Conservation (phyloP, 2,888 invertebrate genomes). For the Ectemnius cavifrons region DNA sequence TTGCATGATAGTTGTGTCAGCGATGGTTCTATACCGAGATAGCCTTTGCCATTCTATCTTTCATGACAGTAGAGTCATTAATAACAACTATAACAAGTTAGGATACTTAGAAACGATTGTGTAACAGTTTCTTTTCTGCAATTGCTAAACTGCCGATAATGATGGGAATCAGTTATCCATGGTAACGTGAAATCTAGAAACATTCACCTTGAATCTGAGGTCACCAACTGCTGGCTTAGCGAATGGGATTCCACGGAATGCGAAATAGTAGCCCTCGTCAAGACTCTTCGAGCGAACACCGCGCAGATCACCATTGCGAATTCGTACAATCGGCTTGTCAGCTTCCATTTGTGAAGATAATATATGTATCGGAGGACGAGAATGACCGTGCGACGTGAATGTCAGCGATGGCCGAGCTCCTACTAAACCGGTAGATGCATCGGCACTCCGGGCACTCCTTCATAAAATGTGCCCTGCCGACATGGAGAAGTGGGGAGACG, state of each 20-base stretch:
- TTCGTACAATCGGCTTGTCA: constrained; percentile 23
- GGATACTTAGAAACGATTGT: no score
- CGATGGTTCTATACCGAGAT: no score
- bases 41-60: no score
- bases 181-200: no score
- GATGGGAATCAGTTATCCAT: no score
- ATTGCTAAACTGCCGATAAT: no score
- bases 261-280: constrained; percentile 52
- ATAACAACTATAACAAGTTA: no score
- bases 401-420: background rate
- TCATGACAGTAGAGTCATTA: no score
- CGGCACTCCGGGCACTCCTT: no score
- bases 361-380: background rate
- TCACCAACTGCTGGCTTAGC: constrained; percentile 65
- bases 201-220: constrained; percentile 64
- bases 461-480: no score
- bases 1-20: no score
- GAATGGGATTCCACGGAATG: constrained; percentile 68
- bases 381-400: background rate
- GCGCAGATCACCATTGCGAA: constrained; percentile 55
- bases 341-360: constrained; percentile 1
- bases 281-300: constrained; percentile 48
- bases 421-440: background rate
- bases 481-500: background rate
- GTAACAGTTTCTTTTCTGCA: no score